phyloP scores from a whole-genome alignment of 1,140 invertebrate genomes.

The Lucilia cuprina region DNA sequence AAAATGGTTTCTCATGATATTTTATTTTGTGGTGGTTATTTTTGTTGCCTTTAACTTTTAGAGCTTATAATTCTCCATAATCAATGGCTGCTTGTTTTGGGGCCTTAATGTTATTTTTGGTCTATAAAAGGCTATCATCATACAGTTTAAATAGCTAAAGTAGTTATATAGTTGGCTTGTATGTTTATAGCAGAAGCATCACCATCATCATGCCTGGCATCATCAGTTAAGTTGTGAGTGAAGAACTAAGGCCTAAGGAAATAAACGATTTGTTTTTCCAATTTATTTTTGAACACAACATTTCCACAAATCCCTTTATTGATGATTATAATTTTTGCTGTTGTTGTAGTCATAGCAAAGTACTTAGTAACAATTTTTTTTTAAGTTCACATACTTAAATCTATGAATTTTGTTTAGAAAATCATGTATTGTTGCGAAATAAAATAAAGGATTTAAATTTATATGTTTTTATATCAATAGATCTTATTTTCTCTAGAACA shows the following conservation, averaged over 20 bases:
- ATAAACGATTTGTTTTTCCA: constrained; percentile 23
- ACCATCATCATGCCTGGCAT: background rate
- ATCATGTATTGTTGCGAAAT: background rate
- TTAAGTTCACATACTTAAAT: background rate
- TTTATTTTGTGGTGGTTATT: background rate
- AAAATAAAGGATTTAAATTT: too few relatives aligned
- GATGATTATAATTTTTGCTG: constrained; percentile 1
- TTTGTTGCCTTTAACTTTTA: background rate
- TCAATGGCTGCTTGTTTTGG: constrained; percentile 4
- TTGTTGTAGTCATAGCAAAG: background rate
- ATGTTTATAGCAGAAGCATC: background rate
- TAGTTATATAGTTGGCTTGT: too few relatives aligned
- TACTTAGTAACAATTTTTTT: background rate
- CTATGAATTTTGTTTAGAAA: background rate
- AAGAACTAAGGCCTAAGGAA: constrained; percentile 21
- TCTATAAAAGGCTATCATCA: background rate
- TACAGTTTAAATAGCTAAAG: background rate
- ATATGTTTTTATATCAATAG: too few relatives aligned
- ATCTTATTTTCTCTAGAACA: too few relatives aligned
- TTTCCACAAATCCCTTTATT: constrained; percentile 28
- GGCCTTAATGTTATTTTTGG: background rate
- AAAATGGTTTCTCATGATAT: background rate
- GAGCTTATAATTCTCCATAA: background rate
- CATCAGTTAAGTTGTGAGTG: background rate
- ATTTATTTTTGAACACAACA: constrained; percentile 10